Base-by-base conservation (phyloP, 2,797 vertebrate species). In the Hemibagrus guttatus region DNA sequence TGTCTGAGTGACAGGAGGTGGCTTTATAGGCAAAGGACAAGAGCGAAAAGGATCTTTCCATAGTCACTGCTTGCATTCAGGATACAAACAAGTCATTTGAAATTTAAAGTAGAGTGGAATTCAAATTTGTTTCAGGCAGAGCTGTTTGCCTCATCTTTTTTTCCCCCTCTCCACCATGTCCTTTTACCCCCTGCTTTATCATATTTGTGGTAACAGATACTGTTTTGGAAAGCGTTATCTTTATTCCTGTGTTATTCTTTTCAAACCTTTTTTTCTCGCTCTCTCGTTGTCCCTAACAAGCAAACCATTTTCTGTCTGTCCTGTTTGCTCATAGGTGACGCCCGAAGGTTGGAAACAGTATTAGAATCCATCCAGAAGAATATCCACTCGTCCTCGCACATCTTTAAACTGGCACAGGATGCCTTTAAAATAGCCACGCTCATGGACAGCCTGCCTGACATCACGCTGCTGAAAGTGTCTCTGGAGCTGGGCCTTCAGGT, bases 361-460 rank as follows among this genome's bases (percentile, higher is more conserved):
- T 96, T 99, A 96, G 97, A 99, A 95, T 99, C 98, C 91, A 97
- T 97, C 90, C 98, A 99, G 96, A 99, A 99, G 94, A 99, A 98
- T 93, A 98, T 99, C 89, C 97, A 98, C 95, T 97, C 98, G 86
- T 99, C 98, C 88, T 97, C 97, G 28, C 97, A 98, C 92, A 98
- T 98, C 93, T 99, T 99, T 95, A 99, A 99, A 94, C 97, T 99
- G 93, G 98, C 98, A 92, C 98, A 99, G 91, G 98, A 99, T 90
- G 98, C 98, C 89, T 99, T 99, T 95, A 99, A 99, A 96, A 99
- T 99, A 90, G 98, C 98, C 92, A 99, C 98, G 26, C 96, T 98
- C 91, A 98, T 98, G 97, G 98, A 99, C 96, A 98, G 96, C 93
- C 95, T 99, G 93, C 98, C 98, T 58, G 98, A 99, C 92, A 99